These are phyloP conservation scores for Lepidurus couesii DNA, from an alignment of 1,140 invertebrate genomes.

Conservation along the genomic window DNA sequence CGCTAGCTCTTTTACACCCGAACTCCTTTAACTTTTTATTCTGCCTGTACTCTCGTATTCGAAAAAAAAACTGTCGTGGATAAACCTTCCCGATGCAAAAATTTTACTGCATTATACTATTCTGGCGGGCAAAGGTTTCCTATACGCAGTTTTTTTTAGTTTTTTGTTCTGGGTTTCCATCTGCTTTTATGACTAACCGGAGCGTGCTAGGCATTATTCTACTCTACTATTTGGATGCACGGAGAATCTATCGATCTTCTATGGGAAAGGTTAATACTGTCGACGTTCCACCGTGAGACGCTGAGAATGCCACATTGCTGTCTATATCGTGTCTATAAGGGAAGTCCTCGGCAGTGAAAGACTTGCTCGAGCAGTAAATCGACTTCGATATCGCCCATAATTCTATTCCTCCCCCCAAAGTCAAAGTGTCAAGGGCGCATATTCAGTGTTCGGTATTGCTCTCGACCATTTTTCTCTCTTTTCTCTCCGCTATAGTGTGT, in stretches of 20 bases:
- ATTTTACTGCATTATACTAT: neutral
- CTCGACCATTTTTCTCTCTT: neutral
- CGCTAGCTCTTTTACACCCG: neutral
- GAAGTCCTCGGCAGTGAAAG: neutral
- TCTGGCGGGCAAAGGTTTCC: neutral
- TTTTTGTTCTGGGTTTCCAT: neutral
- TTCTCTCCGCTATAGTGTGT: neutral
- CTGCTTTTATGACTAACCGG: conserved; percentile 7
- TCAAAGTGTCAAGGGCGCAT: too few species aligned
- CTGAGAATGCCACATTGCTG: conserved; percentile 4
- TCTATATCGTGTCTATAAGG: neutral
- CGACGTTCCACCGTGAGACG: neutral
- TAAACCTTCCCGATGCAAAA: neutral
- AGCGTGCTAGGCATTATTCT: neutral
- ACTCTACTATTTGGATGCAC: neutral
- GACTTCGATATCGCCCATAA: neutral
- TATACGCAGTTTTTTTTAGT: neutral
- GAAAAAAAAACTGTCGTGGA: neutral
- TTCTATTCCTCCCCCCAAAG: neutral
- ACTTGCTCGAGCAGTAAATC: neutral
- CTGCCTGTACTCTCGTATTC: neutral
- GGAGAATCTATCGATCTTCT: neutral
- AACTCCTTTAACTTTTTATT: neutral
- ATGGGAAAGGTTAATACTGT: neutral
- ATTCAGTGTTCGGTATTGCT: too few species aligned